Evolutionary conservation across 1,140 invertebrate genomes (phyloP).

Genomic region (Drosophila insularis): DNA sequence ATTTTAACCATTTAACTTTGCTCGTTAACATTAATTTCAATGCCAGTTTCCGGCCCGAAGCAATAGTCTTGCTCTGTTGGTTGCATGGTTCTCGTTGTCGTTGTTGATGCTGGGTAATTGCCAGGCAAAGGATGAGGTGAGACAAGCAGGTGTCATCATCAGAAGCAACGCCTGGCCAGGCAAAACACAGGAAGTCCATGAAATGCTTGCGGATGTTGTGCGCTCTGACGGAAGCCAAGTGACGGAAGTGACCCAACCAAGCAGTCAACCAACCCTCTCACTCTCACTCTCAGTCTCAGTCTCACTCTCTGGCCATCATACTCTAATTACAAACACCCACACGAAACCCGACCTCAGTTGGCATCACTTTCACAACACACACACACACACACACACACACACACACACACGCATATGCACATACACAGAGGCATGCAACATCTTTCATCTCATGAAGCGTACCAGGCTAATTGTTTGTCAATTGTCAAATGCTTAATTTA

Average conservation of each 20-base stretch:
- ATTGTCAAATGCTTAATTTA: slow-evolving; percentile 7
- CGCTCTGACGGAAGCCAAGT: slow-evolving; percentile 18
- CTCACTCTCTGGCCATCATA: slow-evolving; percentile 2
- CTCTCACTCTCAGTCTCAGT: background rate
- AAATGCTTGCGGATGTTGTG: slow-evolving; percentile 61
- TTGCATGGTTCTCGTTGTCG: background rate
- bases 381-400: background rate
- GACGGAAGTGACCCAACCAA: slow-evolving; percentile 46
- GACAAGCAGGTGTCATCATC: slow-evolving; percentile 53
- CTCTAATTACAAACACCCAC: background rate
- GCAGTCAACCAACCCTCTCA: slow-evolving; percentile 21
- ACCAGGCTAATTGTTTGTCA: slow-evolving; percentile 5
- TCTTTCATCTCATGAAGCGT: background rate
- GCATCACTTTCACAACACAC: background rate
- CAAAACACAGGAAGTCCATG: slow-evolving; percentile 45
- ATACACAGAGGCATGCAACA: background rate
- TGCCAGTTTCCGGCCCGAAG: slow-evolving; percentile 43
- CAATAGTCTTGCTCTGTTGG: background rate
- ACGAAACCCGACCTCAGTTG: background rate
- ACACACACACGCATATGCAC: no score
- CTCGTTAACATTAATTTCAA: slow-evolving; percentile 64
- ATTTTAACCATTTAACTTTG: slow-evolving; percentile 60
- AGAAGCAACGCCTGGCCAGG: slow-evolving; percentile 13
- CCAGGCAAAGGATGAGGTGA: slow-evolving; percentile 34
- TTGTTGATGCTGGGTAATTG: slow-evolving; percentile 36